Percentiles rank a stretch among this genome's conserved stretches.
Evolutionary conservation across 2,797 vertebrate genomes (phyloP).

Genomic region (Chrosomus eos): DNA sequence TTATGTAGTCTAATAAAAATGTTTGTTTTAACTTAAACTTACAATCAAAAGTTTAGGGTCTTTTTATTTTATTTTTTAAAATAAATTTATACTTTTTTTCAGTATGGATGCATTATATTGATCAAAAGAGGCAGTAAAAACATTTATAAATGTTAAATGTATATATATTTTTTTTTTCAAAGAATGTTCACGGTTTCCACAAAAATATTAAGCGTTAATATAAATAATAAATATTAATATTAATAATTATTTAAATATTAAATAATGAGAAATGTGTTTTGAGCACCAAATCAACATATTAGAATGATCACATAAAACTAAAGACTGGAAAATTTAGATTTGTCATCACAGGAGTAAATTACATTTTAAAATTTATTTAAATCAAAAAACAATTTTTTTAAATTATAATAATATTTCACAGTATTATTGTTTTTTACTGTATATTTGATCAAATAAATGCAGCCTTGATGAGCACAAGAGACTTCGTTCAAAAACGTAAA

Average conservation of each 20-base stretch:
- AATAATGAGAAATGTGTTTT: background rate
- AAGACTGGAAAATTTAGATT: too few species aligned
- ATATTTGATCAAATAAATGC: background rate
- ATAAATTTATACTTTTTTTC: background rate
- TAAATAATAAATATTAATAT: too few species aligned
- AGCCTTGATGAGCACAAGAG: background rate
- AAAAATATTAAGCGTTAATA: background rate
- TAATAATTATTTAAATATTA: too few species aligned
- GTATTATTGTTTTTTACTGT: background rate
- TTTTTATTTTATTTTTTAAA: too few species aligned
- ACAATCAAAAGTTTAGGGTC: background rate
- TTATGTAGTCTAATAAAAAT: background rate
- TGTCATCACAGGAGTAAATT: too few species aligned
- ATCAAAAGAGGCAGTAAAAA: background rate
- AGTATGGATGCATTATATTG: background rate
- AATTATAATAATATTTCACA: background rate
- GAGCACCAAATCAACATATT: background rate
- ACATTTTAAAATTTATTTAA: background rate
- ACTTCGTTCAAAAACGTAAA: background rate
- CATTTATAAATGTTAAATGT: too few species aligned
- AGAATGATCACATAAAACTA: too few species aligned
- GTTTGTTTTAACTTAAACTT: background rate
- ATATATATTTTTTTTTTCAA: too few species aligned
- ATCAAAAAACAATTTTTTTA: background rate
- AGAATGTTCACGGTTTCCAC: background rate